Evolutionary conservation across 2,113 vertebrate species (phyloP).

Genomic region (Coreoperca whiteheadi): DNA sequence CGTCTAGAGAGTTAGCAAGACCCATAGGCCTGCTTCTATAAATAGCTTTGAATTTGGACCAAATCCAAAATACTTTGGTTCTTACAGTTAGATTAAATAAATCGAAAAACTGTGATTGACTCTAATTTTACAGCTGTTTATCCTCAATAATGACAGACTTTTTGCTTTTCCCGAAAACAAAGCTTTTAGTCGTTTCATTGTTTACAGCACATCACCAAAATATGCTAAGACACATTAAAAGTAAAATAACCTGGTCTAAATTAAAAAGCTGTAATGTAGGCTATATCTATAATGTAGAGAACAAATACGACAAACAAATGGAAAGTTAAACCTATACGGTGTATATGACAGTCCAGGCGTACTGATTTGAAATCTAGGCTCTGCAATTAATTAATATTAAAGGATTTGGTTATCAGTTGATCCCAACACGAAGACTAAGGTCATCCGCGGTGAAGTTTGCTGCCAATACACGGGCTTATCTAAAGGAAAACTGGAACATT

Average conservation of each 20-base stretch:
- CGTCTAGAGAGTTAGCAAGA: too few relatives aligned
- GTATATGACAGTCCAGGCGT: not conserved
- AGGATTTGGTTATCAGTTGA: conserved; percentile 33
- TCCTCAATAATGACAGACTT: not conserved
- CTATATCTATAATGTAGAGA: not conserved
- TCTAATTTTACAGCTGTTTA: not conserved
- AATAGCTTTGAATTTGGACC: too few relatives aligned
- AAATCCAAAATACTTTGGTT: too few relatives aligned
- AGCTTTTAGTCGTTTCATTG: not conserved
- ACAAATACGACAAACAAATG: not conserved
- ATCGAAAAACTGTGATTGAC: not conserved
- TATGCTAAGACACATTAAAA: not conserved
- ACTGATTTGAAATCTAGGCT: conserved; percentile 42
- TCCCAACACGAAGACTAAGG: not conserved
- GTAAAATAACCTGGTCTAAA: not conserved
- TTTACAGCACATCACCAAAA: not conserved
- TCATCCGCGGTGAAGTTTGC: not conserved
- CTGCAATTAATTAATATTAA: conserved; percentile 22
- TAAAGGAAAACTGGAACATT: not conserved
- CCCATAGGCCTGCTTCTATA: too few relatives aligned
- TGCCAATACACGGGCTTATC: conserved; percentile 24
- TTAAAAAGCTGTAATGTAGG: not conserved
- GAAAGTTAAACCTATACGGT: not conserved
- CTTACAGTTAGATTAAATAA: not conserved
- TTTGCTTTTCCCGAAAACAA: not conserved